Conservation (phyloP, 1,140 invertebrate species). For the Pogonus chalceus region DNA sequence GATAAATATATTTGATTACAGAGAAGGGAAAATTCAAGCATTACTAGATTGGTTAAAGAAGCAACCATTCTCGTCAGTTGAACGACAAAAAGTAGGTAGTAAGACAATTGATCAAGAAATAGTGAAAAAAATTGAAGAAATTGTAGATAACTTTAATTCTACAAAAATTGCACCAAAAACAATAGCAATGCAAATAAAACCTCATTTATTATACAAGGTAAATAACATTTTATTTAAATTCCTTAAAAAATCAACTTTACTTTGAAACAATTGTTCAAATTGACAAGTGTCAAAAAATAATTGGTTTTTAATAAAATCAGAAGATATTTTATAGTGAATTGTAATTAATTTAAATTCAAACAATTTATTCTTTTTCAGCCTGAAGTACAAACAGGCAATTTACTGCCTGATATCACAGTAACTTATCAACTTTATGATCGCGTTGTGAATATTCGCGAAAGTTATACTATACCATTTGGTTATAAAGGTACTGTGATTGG, state of each 20-base stretch:
- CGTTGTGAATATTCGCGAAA: slow-evolving; percentile 64
- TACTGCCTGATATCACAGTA: slow-evolving; percentile 53
- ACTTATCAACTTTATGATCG: slow-evolving; percentile 68
- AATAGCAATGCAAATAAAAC: slow-evolving; percentile 66
- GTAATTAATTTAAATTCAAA: not conserved
- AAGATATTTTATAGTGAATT: slow-evolving; percentile 2
- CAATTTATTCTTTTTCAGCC: slow-evolving; percentile 31
- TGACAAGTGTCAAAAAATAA: not conserved
- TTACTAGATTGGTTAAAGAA: slow-evolving; percentile 60
- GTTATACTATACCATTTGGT: slow-evolving; percentile 70
- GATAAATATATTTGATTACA: no score
- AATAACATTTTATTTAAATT: slow-evolving; percentile 13
- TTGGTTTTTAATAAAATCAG: not conserved
- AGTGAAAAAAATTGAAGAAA: slow-evolving; percentile 49
- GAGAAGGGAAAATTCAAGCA: slow-evolving; percentile 45
- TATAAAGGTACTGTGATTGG: slow-evolving; percentile 72
- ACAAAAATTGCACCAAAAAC: slow-evolving; percentile 37
- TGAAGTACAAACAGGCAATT: slow-evolving; percentile 40
- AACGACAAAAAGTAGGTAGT: slow-evolving; percentile 53
- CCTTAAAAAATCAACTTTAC: not conserved
- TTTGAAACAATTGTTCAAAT: slow-evolving; percentile 8
- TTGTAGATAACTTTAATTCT: slow-evolving; percentile 40
- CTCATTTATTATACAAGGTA: slow-evolving; percentile 63
- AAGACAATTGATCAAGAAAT: slow-evolving; percentile 58
- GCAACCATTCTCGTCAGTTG: slow-evolving; percentile 48